Evolutionary conservation across 1,140 invertebrate genomes (phyloP).

Genomic region (fruit fly (Drosophila melanogaster)): DNA sequence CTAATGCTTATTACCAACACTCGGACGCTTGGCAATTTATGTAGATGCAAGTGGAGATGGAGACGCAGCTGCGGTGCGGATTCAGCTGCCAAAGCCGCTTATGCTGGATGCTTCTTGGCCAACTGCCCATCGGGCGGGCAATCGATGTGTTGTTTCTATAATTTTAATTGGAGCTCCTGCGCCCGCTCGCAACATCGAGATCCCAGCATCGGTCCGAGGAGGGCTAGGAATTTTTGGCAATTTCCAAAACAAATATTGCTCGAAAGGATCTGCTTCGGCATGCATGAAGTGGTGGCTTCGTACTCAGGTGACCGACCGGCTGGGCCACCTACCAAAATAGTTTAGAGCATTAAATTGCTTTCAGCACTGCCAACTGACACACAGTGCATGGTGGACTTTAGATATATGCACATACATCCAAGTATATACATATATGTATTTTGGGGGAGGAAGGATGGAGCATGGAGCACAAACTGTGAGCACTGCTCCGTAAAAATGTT

Average conservation of each 20-base stretch:
- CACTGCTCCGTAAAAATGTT: slow-evolving; percentile 55
- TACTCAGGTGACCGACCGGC: slow-evolving; percentile 31
- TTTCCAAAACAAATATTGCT: slow-evolving; percentile 79
- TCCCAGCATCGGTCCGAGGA: background rate
- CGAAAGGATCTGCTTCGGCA: slow-evolving; percentile 50
- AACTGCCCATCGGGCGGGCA: slow-evolving; percentile 31
- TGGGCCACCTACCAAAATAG: slow-evolving; percentile 50
- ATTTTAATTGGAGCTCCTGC: slow-evolving; percentile 74
- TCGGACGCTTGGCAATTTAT: slow-evolving; percentile 68
- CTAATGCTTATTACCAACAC: slow-evolving; percentile 76
- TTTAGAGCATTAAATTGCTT: slow-evolving; percentile 52
- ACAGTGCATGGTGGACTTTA: slow-evolving; percentile 4
- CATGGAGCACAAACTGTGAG: slow-evolving; percentile 20
- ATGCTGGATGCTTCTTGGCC: slow-evolving; percentile 24
- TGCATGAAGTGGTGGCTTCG: slow-evolving; percentile 22
- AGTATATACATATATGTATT: background rate
- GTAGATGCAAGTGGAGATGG: slow-evolving; percentile 21
- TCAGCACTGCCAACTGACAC: slow-evolving; percentile 30
- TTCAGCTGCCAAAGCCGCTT: slow-evolving; percentile 56
- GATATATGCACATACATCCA: background rate
- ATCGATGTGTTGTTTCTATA: slow-evolving; percentile 78
- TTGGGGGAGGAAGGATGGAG: background rate
- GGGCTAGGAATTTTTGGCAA: slow-evolving; percentile 64
- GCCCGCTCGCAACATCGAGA: background rate
- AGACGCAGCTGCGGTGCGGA: slow-evolving; percentile 16